Percentiles rank a stretch among this genome's conserved stretches.
Evolutionary conservation across 2,797 vertebrate genomes (phyloP).

Genomic region (Melanotaenia trifasciata): DNA sequence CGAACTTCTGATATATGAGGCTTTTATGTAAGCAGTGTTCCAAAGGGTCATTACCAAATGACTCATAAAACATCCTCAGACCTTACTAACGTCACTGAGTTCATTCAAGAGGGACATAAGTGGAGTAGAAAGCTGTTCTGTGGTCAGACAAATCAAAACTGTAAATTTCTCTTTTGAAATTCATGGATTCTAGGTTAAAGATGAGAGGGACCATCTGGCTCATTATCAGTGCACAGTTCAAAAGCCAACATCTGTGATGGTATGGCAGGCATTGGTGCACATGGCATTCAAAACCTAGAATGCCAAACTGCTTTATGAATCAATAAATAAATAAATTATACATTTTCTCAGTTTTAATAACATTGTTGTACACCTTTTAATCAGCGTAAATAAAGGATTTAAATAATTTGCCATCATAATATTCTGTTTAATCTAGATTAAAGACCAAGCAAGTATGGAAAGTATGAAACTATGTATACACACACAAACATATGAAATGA

Average conservation of each 20-base stretch:
- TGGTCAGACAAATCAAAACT: slow-evolving; percentile 2
- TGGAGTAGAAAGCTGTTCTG: not conserved
- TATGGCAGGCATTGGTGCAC: not conserved
- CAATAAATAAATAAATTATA: too few species aligned
- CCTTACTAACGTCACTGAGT: not conserved
- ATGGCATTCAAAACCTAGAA: not conserved
- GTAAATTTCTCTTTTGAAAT: not conserved
- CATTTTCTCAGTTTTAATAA: too few species aligned
- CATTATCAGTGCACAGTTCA: not conserved
- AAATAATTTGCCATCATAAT: not conserved
- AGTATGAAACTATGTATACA: too few species aligned
- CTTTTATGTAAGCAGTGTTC: not conserved
- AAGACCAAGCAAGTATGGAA: too few species aligned
- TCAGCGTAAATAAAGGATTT: not conserved
- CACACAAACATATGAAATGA: too few species aligned
- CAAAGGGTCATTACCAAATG: not conserved
- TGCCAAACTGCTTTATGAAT: too few species aligned
- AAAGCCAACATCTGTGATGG: not conserved
- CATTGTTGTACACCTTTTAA: too few species aligned
- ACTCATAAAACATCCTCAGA: not conserved
- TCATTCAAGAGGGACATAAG: not conserved
- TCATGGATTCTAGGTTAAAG: not conserved
- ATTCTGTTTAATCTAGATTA: not conserved
- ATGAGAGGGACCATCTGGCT: slow-evolving; percentile 1
- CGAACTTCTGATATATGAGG: not conserved